phyloP scores from a whole-genome alignment of 2,113 vertebrate species.

The Heterotis niloticus region DNA sequence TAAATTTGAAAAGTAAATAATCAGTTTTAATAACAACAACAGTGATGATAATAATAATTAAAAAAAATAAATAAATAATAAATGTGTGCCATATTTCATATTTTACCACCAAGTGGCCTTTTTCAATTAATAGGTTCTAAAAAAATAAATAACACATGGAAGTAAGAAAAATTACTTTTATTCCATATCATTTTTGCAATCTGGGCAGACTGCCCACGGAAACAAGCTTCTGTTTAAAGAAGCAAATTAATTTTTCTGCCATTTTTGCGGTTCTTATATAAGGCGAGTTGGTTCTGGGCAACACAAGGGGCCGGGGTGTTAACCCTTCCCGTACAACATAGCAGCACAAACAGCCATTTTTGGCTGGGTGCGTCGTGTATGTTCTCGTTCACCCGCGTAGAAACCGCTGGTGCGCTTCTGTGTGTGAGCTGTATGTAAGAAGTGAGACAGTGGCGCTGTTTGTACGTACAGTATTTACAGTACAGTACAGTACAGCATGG shows the following conservation, averaged over 20 bases:
- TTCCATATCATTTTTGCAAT: conserved; percentile 34
- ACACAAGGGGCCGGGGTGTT: conserved; percentile 25
- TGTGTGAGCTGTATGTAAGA: too few species aligned
- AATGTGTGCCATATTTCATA: background rate
- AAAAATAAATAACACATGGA: conserved; percentile 30
- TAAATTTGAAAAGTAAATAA: background rate
- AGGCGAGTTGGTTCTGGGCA: conserved; percentile 21
- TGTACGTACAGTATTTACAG: too few species aligned
- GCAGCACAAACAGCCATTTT: background rate
- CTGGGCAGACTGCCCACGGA: conserved; percentile 33
- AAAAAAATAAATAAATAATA: background rate
- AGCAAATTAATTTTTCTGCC: conserved; percentile 39
- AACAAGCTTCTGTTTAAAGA: conserved; percentile 41
- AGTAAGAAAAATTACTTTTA: conserved; percentile 16
- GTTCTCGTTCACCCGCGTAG: background rate
- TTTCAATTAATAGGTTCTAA: conserved; percentile 18
- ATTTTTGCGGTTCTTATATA: conserved; percentile 33
- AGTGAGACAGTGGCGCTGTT: too few species aligned
- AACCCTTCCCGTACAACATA: background rate
- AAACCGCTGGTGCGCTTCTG: background rate
- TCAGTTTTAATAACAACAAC: background rate
- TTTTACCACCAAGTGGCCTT: background rate
- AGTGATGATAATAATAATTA: background rate
- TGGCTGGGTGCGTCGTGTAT: background rate
- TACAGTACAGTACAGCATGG: too few species aligned